Percentiles rank a stretch among this genome's conserved stretches.
These are phyloP conservation scores for Lymantria dispar DNA, from an alignment of 2,888 invertebrate species.

Conservation along the genomic window DNA sequence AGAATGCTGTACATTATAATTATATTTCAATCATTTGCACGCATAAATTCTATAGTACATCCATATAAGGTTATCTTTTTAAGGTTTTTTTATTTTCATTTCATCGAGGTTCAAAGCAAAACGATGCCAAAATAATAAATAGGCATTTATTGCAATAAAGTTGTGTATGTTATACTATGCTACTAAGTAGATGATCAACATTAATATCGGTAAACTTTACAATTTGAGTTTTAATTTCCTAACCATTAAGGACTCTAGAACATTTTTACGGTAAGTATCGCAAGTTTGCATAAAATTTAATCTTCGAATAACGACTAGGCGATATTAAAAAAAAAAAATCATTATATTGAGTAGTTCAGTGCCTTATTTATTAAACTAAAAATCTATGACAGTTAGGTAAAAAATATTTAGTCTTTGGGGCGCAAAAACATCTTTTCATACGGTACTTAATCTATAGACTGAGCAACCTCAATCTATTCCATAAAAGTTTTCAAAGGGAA, in stretches of 20 bases:
- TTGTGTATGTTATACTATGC: too few species aligned
- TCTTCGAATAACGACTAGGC: constrained; percentile 23
- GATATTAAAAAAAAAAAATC: constrained; percentile 5
- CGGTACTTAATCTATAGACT: constrained; percentile 26
- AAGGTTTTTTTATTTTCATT: too few species aligned
- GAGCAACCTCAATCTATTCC: constrained; percentile 39
- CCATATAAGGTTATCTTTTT: too few species aligned
- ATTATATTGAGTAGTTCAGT: not conserved
- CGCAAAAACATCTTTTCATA: constrained; percentile 32
- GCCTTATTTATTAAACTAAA: constrained; percentile 9
- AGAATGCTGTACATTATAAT: too few species aligned
- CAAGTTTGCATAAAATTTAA: constrained; percentile 31
- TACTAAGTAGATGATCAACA: too few species aligned
- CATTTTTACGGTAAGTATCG: constrained; percentile 33
- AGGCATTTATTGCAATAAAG: too few species aligned
- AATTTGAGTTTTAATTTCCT: too few species aligned
- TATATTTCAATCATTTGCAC: too few species aligned
- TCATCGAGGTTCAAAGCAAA: constrained; percentile 25
- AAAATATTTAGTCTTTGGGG: constrained; percentile 12
- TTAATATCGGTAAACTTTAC: too few species aligned
- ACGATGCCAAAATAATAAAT: constrained; percentile 28
- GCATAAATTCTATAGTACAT: too few species aligned
- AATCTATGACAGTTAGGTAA: constrained; percentile 1
- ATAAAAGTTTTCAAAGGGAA: constrained; percentile 46
- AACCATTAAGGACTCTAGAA: constrained; percentile 24